Conservation (phyloP, 2,797 vertebrate species). For the Malacoraja senta region DNA sequence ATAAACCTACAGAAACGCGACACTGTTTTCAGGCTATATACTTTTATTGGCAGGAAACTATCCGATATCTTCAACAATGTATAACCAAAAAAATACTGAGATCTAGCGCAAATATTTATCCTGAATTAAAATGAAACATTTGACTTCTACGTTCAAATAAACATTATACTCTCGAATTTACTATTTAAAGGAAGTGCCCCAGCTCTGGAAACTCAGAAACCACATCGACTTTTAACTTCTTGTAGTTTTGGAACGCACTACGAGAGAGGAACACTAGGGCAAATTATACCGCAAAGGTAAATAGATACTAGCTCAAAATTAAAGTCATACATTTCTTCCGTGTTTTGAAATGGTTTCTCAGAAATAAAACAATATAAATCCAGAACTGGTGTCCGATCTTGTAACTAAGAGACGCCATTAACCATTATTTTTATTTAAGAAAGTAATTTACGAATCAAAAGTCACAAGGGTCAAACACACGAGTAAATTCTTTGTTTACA, state of each 20-base stretch:
- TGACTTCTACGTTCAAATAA: constrained; percentile 23
- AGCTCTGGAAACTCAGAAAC: background rate
- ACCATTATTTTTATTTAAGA: constrained; percentile 1
- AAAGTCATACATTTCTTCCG: background rate
- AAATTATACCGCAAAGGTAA: constrained; percentile 16
- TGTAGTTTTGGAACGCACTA: background rate
- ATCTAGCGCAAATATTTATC: background rate
- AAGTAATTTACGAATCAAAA: background rate
- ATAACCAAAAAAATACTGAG: background rate
- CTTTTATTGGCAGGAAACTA: background rate
- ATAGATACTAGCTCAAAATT: constrained; percentile 1
- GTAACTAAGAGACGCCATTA: background rate
- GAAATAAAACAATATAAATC: background rate
- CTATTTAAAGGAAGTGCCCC: background rate
- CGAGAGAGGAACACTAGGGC: background rate
- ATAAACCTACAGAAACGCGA: background rate
- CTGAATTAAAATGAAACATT: constrained; percentile 11
- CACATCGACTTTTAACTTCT: background rate
- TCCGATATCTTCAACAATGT: background rate
- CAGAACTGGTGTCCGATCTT: background rate
- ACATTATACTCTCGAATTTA: background rate
- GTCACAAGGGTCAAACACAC: constrained; percentile 7
- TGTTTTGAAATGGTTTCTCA: background rate
- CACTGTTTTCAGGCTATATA: background rate
- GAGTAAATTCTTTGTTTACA: background rate